A percentile compares a stretch with the other conserved stretches of the same genome.
These are phyloP conservation scores for Octopus sinensis DNA, from an alignment of 1,140 invertebrate species.

Conservation along the genomic window DNA sequence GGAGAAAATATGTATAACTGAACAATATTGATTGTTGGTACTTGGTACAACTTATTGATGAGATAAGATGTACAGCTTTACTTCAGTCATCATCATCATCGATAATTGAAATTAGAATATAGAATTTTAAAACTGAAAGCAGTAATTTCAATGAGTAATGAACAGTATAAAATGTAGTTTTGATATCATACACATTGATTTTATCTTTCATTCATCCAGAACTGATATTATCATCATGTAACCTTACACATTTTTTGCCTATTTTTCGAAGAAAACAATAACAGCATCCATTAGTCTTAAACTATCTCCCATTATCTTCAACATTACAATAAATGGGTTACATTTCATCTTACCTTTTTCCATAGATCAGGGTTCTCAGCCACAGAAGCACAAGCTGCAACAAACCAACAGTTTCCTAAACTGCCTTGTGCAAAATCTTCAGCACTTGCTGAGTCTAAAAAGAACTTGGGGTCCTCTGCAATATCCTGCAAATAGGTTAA, in stretches of 20 bases:
- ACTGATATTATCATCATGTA: constrained; percentile 1
- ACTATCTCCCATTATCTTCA: neutral
- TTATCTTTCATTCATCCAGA: neutral
- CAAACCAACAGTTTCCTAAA: constrained; percentile 67
- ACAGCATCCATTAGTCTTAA: neutral
- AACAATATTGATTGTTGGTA: too few relatives aligned
- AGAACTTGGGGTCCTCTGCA: constrained; percentile 58
- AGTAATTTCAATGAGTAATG: too few relatives aligned
- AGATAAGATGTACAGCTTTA: too few relatives aligned
- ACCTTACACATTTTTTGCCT: neutral
- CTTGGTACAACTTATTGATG: too few relatives aligned
- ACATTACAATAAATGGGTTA: neutral
- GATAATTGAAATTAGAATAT: too few relatives aligned
- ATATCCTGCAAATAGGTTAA: constrained; percentile 53
- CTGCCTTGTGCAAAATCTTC: constrained; percentile 65
- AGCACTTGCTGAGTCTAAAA: constrained; percentile 62
- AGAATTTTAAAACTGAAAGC: too few relatives aligned
- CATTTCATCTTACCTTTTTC: constrained; percentile 50
- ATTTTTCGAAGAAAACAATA: neutral
- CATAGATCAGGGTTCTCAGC: constrained; percentile 67
- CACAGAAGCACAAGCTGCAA: constrained; percentile 69
- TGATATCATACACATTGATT: too few relatives aligned
- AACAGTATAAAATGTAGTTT: too few relatives aligned
- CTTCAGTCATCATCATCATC: too few relatives aligned
- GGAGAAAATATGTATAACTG: too few relatives aligned